phyloP scores from a whole-genome alignment of 1,140 invertebrate species.

The Zophobas atratus region DNA sequence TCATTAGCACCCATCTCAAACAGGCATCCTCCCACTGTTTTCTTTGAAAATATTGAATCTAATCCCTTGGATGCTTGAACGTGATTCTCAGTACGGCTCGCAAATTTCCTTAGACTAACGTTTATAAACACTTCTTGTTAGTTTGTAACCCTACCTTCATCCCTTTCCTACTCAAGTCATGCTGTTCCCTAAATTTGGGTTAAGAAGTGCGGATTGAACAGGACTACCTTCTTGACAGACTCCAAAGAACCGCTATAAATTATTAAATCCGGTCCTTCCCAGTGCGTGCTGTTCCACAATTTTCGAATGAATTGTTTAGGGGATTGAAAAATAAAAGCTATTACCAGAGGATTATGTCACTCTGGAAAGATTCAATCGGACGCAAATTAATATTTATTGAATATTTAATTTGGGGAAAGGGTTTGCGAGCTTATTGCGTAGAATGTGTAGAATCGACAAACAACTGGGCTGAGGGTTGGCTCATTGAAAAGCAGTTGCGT shows the following conservation, averaged over 20 bases:
- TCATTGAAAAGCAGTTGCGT: too few species aligned
- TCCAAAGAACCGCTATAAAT: conserved; percentile 4
- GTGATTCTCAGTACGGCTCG: conserved; percentile 10
- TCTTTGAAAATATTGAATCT: conserved; percentile 25
- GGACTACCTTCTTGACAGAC: conserved; percentile 30
- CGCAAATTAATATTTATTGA: conserved; percentile 23
- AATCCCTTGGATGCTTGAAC: conserved; percentile 16
- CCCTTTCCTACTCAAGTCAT: not conserved
- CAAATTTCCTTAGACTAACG: conserved; percentile 19
- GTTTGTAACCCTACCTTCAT: conserved; percentile 15
- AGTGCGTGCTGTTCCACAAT: not conserved
- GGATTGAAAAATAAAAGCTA: conserved; percentile 5
- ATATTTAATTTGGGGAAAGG: not conserved
- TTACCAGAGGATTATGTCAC: not conserved
- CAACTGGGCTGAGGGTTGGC: too few species aligned
- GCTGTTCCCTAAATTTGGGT: conserved; percentile 12
- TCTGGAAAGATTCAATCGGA: not conserved
- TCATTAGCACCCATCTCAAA: conserved; percentile 11
- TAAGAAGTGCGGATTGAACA: not conserved
- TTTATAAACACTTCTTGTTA: conserved; percentile 23
- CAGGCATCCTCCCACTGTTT: conserved; percentile 4
- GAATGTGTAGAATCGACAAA: too few species aligned
- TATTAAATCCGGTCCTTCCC: conserved; percentile 2
- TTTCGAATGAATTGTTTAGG: not conserved
- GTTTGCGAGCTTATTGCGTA: too few species aligned